Conservation (phyloP, 2,888 invertebrate genomes). For the Hirtodrosophila duncani region DNA sequence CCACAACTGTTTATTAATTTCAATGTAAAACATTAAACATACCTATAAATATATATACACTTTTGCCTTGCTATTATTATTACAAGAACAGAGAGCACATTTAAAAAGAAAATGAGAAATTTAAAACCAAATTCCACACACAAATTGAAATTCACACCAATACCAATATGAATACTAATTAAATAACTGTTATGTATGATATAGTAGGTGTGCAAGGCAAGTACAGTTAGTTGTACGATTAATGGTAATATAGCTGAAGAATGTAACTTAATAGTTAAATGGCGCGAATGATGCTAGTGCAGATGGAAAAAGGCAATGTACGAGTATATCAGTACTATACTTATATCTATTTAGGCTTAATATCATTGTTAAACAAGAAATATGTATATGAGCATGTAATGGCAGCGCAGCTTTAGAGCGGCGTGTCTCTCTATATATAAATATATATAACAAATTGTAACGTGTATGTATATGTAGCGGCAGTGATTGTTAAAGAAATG, state of each 20-base stretch:
- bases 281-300: conserved; percentile 39
- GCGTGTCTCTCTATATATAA: conserved; percentile 31
- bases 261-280: conserved; percentile 61
- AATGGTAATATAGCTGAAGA: conserved; percentile 62
- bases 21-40: conserved; percentile 31
- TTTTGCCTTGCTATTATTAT: conserved; percentile 49
- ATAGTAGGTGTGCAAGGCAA: conserved; percentile 38
- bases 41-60: conserved; percentile 17
- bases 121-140: conserved; percentile 25
- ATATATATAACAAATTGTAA: conserved; percentile 58
- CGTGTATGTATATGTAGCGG: conserved; percentile 73
- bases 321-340: conserved; percentile 60
- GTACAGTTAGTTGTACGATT: conserved; percentile 62
- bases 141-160: conserved; percentile 33
- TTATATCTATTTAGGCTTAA: conserved; percentile 70
- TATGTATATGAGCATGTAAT: conserved; percentile 63
- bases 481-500: conserved; percentile 75
- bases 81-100: conserved; percentile 4
- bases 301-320: conserved; percentile 34
- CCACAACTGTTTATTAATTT: conserved; percentile 49
- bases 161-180: conserved; percentile 25
- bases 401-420: conserved; percentile 37
- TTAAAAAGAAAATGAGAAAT: conserved; percentile 9
- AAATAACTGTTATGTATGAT: conserved; percentile 62
- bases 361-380: conserved; percentile 63